A percentile compares a stretch with the other conserved stretches of the same genome.
Evolutionary conservation across 2,888 invertebrate species (phyloP).

Genomic region (Lepeophtheirus nordmannii): DNA sequence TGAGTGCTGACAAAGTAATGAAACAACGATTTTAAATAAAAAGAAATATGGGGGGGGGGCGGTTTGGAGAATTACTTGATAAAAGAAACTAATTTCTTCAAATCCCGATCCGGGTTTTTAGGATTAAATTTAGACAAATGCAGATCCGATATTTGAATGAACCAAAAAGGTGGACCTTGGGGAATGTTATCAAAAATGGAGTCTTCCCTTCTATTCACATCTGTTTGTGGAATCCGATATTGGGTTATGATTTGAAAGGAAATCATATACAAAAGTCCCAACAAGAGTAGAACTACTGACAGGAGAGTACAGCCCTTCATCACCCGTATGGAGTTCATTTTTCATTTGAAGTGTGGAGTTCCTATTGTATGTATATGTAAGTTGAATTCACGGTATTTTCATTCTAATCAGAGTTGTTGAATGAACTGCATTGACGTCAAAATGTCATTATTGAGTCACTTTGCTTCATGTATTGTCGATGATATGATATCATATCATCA

Average conservation of each 20-base stretch:
- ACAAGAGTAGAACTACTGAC: background rate
- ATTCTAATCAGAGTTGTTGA: no score
- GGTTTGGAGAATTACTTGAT: background rate
- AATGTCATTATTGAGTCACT: no score
- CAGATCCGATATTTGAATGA: slow-evolving; percentile 15
- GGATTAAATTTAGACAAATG: slow-evolving; percentile 9
- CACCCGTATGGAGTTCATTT: background rate
- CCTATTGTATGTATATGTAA: no score
- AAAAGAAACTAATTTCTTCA: background rate
- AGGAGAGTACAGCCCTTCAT: background rate
- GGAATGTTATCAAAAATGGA: background rate
- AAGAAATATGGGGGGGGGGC: background rate
- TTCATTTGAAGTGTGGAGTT: background rate
- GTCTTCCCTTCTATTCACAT: background rate
- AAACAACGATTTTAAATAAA: background rate
- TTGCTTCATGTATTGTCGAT: no score
- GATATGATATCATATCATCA: no score
- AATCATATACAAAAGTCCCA: background rate
- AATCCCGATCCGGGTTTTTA: background rate
- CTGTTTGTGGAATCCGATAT: background rate
- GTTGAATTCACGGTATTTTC: no score
- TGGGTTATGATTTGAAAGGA: background rate
- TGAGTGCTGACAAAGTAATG: background rate
- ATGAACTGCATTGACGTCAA: no score
- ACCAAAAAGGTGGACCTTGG: slow-evolving; percentile 1